Conservation (phyloP, 2,888 invertebrate species). For the Ochropleura plecta region DNA sequence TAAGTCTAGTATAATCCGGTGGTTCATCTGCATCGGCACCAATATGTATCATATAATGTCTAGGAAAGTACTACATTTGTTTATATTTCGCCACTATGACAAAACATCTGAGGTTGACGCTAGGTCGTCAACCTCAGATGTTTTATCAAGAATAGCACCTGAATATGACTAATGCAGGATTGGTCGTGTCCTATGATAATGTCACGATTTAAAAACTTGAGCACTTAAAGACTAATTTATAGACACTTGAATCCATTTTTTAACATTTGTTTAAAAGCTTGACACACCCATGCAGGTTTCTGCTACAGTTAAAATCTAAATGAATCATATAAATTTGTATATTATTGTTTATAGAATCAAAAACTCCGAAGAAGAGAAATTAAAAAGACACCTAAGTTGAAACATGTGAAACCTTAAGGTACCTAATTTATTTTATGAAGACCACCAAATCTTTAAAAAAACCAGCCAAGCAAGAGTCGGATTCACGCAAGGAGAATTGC, state of each 20-base stretch:
- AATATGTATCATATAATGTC: too few species aligned
- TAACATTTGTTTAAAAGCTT: constrained; percentile 1
- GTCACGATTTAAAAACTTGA: neutral
- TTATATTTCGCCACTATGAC: too few species aligned
- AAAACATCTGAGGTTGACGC: neutral
- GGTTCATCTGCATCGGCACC: too few species aligned
- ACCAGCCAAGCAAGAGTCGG: neutral
- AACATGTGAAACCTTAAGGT: neutral
- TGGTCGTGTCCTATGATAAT: neutral
- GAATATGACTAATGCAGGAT: constrained; percentile 10
- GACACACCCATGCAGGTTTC: constrained; percentile 6
- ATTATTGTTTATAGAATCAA: neutral
- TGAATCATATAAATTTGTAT: neutral
- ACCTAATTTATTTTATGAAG: neutral
- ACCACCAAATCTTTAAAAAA: neutral
- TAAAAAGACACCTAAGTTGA: neutral
- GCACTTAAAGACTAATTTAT: constrained; percentile 11
- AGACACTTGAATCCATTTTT: neutral
- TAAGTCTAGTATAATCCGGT: too few species aligned
- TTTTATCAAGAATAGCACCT: neutral
- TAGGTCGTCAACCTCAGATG: neutral
- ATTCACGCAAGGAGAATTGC: too few species aligned
- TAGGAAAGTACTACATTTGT: too few species aligned
- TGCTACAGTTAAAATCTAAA: neutral
- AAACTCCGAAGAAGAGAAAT: neutral